A percentile compares a stretch with the other conserved stretches of the same genome.
phyloP scores from a whole-genome alignment of 2,888 invertebrate genomes.

The Drosophila ochracea region DNA sequence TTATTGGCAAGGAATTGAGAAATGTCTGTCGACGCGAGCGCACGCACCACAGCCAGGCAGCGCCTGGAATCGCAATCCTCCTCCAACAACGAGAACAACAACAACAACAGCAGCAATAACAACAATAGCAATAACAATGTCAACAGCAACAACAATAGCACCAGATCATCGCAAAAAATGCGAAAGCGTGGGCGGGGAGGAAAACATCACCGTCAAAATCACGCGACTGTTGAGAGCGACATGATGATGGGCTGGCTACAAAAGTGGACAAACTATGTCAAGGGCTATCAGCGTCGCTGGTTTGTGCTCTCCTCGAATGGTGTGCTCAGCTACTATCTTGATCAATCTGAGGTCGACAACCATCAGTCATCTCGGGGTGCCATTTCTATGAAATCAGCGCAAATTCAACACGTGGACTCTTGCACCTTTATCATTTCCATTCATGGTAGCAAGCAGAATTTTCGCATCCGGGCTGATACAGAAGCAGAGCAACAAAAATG shows the following conservation, averaged over 20 bases:
- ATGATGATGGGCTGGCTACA: slow-evolving; percentile 93
- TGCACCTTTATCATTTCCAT: slow-evolving; percentile 97
- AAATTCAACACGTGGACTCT: slow-evolving; percentile 96
- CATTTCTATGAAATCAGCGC: slow-evolving; percentile 97
- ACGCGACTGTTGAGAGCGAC: slow-evolving; percentile 45
- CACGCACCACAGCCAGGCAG: slow-evolving; percentile 10
- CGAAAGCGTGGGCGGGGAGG: slow-evolving; percentile 10
- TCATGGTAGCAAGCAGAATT: slow-evolving; percentile 97
- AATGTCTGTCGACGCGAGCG: slow-evolving; percentile 44
- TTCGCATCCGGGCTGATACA: slow-evolving; percentile 92
- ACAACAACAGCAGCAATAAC: not conserved
- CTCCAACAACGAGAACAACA: slow-evolving; percentile 1
- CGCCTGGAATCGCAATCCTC: slow-evolving; percentile 17
- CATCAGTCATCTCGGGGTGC: slow-evolving; percentile 92
- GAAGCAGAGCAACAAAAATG: slow-evolving; percentile 98
- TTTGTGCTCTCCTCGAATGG: slow-evolving; percentile 98
- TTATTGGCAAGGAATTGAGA: slow-evolving; percentile 33
- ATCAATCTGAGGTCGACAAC: slow-evolving; percentile 98
- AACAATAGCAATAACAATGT: slow-evolving; percentile 2
- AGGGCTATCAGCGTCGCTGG: slow-evolving; percentile 99
- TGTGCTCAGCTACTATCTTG: slow-evolving; percentile 93
- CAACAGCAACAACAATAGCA: slow-evolving; percentile 5
- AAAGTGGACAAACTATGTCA: slow-evolving; percentile 99
- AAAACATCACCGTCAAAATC: not conserved
- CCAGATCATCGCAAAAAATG: slow-evolving; percentile 29